Base-by-base conservation (phyloP, 37 sponge, comb jelly and placozoan species). In the Axinella damicornis region DNA sequence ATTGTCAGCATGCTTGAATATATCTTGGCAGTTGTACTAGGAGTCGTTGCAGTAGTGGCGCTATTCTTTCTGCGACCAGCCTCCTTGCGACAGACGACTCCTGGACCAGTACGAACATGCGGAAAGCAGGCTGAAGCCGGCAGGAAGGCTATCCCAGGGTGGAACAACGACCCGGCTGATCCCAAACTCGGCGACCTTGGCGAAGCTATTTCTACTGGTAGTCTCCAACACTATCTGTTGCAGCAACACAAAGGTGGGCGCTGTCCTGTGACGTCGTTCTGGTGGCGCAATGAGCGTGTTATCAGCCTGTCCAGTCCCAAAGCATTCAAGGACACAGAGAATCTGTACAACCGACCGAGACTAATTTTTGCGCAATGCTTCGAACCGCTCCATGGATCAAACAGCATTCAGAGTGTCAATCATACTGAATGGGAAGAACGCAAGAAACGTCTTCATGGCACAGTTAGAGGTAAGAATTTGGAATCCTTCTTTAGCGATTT, bases 271-370 rank as follows among this genome's bases (percentile, higher is more conserved):
- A 58, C 46, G 21, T 71, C 83, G 5, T 83, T 83, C 35, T 83
- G 83, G 83, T 83, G 83, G 83, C 53, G 52, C 2, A 38, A 83
- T 59, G 1, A 72, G 70, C 73, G 74, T 53, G 83, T 83, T 25
- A 74, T 83, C 13, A 83, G 83, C 52, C 52, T 83, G 34, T 71
- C 52, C 31, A 83, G 74, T 61, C 62, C 20, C 18, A 4, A 70
- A 39, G 59, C 83, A 35, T 83, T 83, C 71, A 83, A 83, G 52
- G 83, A 83, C 53, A 62, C 74, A 15, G 74, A 71, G 53, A 31
- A 81, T 69, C 2, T 81, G 9, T 69, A 81, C 71, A 55, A 81
- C 22, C 41, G 71, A 32, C 82, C 82, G 20, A 65, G 2, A 14
- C 57, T 32, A 17, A 68, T 81, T 21, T 81, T 81, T 37, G 82